These are phyloP conservation scores for Temnothorax ravouxi DNA, from an alignment of 2,888 invertebrate genomes.

Conservation along the genomic window DNA sequence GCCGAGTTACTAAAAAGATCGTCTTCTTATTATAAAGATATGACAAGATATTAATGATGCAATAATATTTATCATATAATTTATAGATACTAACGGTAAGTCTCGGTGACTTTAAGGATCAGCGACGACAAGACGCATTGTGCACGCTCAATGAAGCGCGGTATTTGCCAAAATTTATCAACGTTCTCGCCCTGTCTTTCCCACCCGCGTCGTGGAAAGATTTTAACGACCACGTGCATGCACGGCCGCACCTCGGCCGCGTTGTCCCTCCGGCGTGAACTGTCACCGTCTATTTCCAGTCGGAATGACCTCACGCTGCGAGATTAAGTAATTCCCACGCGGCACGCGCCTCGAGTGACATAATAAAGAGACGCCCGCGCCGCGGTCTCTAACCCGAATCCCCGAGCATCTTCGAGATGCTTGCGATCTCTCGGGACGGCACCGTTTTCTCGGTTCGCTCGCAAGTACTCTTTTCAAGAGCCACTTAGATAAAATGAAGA, in stretches of 20 bases:
- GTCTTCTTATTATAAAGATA: not conserved
- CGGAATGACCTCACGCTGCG: conserved; percentile 70
- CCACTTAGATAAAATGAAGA: not conserved
- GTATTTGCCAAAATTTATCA: not conserved
- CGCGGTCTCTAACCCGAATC: conserved; percentile 26
- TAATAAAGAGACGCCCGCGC: conserved; percentile 48
- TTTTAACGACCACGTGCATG: conserved; percentile 43
- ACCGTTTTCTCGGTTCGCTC: not conserved
- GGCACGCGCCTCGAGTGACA: conserved; percentile 55
- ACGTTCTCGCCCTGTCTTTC: conserved; percentile 7
- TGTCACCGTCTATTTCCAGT: conserved; percentile 75
- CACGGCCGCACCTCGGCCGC: conserved; percentile 9
- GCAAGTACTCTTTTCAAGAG: not conserved
- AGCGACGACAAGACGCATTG: not conserved
- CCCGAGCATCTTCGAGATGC: not conserved
- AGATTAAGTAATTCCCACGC: conserved; percentile 67
- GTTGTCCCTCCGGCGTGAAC: not conserved
- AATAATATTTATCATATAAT: not conserved
- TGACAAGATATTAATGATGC: not conserved
- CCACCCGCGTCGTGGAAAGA: conserved; percentile 2
- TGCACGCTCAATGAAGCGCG: not conserved
- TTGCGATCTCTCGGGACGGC: not conserved
- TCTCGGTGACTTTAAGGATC: not conserved
- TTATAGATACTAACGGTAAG: not conserved
- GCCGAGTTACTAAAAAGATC: not conserved